Base-by-base conservation (phyloP, 1,140 invertebrate genomes). In the Caenorhabditis tropicalis region DNA sequence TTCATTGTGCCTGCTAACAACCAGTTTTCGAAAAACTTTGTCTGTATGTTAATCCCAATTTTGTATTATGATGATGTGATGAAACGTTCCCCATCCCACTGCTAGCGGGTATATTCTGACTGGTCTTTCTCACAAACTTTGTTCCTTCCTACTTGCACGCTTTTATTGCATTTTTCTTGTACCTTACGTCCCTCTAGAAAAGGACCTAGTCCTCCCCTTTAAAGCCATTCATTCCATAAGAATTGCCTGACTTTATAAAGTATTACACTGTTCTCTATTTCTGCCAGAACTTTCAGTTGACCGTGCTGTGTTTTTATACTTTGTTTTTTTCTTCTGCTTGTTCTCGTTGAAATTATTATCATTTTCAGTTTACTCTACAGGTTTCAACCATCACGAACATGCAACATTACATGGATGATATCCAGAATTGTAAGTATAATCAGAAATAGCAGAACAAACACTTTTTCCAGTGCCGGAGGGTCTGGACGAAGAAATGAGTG, bases 401-500 rank as follows among this genome's bases (percentile, higher is more conserved):
- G 65, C 65, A 74, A n/a, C 65, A 74, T 46, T 74, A 74, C n/a
- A 46, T 74, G 65, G 65, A 74, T 46, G 65, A 74, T 19, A 74
- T 74, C 33, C 33, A 74, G n/a, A 36, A 74, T 74, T 46, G 65
- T 74, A 43, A 74, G 60, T 46, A 16, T 46, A 46, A 16, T 46
- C 43, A 12, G n/a, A n/a, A 5, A 19, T 5, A 19, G 48, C 48
- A 6, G 7, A 65, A 2, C n/a, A 65, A 3, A 15, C 31, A 16
- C 10, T 74, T 43, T 43, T 74, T 74, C 21, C 65, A 74, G 65
- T 74, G n/a, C 33, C 43, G 9, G 65, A 74, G 10, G 65, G 65
- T 74, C 19, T 74, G 21, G 33, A 74, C 36, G 65, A 43, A 5
- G 65, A 74, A 46, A 74, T 74, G 65, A 2, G 19, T 1, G 43